These are phyloP conservation scores for Hesperia comma DNA, from an alignment of 2,888 invertebrate species.

Conservation along the genomic window DNA sequence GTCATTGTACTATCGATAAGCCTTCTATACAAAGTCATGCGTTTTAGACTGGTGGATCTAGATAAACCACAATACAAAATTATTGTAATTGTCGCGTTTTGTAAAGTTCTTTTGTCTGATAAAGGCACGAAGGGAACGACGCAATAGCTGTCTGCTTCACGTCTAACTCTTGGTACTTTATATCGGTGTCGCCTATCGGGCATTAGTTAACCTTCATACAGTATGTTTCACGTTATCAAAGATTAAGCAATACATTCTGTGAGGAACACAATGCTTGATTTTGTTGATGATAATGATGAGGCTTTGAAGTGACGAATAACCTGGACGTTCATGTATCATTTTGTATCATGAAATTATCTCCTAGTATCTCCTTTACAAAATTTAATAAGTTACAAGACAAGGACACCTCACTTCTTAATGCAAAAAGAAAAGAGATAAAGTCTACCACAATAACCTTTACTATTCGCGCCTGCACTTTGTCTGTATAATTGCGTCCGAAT, in stretches of 20 bases:
- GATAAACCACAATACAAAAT: not conserved
- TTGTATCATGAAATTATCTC: too few relatives aligned
- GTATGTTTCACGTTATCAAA: constrained; percentile 10
- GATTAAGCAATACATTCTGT: constrained; percentile 20
- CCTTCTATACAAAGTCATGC: not conserved
- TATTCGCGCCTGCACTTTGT: constrained; percentile 7
- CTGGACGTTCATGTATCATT: too few relatives aligned
- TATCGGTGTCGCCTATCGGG: constrained; percentile 55
- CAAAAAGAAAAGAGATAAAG: not conserved
- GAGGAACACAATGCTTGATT: constrained; percentile 7
- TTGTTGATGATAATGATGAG: not conserved
- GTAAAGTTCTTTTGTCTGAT: not conserved
- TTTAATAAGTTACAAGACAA: not conserved
- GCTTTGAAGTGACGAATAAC: too few relatives aligned
- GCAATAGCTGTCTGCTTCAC: constrained; percentile 68
- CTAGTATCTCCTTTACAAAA: too few relatives aligned
- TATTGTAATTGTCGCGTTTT: not conserved
- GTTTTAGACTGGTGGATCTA: not conserved
- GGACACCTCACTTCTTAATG: not conserved
- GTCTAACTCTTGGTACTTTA: constrained; percentile 67
- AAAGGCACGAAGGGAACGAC: constrained; percentile 2
- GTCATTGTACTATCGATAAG: constrained; percentile 16
- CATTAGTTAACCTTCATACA: constrained; percentile 61
- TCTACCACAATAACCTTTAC: not conserved
- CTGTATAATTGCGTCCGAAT: constrained; percentile 18